phyloP scores from a whole-genome alignment of 2,113 vertebrate species.

The Planiliza haematocheilus region DNA sequence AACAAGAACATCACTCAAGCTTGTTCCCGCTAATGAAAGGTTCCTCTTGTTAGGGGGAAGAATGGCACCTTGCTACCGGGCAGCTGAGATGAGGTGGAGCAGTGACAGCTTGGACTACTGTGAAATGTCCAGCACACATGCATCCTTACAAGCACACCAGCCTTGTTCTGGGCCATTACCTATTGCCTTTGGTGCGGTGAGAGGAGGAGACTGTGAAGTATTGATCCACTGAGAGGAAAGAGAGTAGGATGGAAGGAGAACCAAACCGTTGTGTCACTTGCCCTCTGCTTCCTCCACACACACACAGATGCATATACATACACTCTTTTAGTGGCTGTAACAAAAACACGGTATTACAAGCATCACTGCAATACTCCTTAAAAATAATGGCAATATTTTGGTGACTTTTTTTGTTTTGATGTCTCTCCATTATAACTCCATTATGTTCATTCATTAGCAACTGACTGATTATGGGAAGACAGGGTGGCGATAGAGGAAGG shows the following conservation, averaged over 20 bases:
- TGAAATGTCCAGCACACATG: slow-evolving; percentile 19
- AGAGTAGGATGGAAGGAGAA: neutral
- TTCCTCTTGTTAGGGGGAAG: slow-evolving; percentile 44
- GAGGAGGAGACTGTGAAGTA: slow-evolving; percentile 44
- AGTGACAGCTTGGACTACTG: slow-evolving; percentile 30
- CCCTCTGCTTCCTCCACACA: neutral
- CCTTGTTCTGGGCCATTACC: slow-evolving; percentile 55
- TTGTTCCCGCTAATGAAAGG: slow-evolving; percentile 45
- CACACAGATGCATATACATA: neutral
- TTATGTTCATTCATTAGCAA: neutral
- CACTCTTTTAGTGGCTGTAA: neutral
- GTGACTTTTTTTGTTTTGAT: slow-evolving; percentile 11
- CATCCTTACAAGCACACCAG: neutral
- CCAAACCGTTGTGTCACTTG: slow-evolving; percentile 19
- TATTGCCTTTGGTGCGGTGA: slow-evolving; percentile 19
- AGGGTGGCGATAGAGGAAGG: neutral
- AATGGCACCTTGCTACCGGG: slow-evolving; percentile 8
- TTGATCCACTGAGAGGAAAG: slow-evolving; percentile 37
- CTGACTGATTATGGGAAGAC: neutral
- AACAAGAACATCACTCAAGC: slow-evolving; percentile 19
- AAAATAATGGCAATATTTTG: slow-evolving; percentile 1
- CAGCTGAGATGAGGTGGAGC: slow-evolving; percentile 31
- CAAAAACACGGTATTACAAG: neutral
- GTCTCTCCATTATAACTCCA: neutral
- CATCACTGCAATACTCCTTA: neutral